A percentile compares a stretch with the other conserved stretches of the same genome.
Evolutionary conservation across 2,113 vertebrate species (phyloP).

Genomic region (Aleadryas rufinucha): DNA sequence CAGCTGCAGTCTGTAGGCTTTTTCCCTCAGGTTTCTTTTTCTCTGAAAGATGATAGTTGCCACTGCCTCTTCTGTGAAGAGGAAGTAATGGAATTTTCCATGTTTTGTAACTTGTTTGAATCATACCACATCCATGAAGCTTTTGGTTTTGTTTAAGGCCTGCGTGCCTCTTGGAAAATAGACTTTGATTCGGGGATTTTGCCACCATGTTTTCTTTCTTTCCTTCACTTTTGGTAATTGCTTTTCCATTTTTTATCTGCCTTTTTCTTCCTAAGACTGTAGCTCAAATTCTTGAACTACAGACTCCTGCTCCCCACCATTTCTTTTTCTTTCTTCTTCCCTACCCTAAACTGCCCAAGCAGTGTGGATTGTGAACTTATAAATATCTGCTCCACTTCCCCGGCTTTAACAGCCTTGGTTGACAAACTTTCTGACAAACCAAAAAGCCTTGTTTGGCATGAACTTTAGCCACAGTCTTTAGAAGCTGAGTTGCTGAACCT

Average conservation of each 20-base stretch:
- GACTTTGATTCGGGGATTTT: neutral
- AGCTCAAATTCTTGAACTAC: neutral
- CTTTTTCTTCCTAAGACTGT: neutral
- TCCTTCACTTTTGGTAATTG: neutral
- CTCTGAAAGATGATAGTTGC: neutral
- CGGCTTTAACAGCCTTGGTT: neutral
- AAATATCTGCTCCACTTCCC: neutral
- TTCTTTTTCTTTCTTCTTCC: neutral
- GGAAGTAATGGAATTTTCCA: neutral
- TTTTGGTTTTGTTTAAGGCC: neutral
- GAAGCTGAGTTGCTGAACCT: neutral
- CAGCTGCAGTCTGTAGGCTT: neutral
- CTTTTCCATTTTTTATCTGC: neutral
- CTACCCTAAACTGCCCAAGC: neutral
- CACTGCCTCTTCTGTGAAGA: neutral
- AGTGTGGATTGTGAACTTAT: neutral
- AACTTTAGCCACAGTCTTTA: neutral
- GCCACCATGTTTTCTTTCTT: neutral
- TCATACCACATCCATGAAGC: neutral
- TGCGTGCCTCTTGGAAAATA: neutral
- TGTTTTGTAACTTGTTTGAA: neutral
- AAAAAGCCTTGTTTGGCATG: neutral
- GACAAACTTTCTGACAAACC: neutral
- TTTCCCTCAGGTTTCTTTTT: neutral
- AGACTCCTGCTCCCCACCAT: neutral